A percentile compares a stretch with the other conserved stretches of the same genome.
Evolutionary conservation across 2,113 vertebrate species (phyloP).

Genomic region (Xerus inauris): DNA sequence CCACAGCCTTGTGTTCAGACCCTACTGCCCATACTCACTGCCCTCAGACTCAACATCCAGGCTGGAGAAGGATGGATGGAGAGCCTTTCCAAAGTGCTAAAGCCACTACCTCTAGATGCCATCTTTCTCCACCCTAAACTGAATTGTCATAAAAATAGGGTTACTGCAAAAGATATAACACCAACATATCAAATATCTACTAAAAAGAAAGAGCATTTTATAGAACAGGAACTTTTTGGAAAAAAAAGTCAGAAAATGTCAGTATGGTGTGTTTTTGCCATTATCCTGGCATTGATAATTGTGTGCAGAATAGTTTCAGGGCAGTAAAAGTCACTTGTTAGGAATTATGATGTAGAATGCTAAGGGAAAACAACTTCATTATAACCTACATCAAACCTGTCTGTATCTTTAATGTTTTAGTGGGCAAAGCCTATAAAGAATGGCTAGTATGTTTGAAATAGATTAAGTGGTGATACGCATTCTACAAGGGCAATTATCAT

Average conservation of each 20-base stretch:
- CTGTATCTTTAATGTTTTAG: background rate
- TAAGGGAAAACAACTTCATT: background rate
- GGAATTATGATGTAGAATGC: background rate
- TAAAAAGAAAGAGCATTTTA: constrained; percentile 19
- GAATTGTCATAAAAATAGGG: constrained; percentile 17
- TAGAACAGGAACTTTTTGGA: constrained; percentile 23
- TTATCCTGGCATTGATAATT: constrained; percentile 30
- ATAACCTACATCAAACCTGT: background rate
- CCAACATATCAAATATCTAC: background rate
- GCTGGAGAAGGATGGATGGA: too few species aligned
- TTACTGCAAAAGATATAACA: constrained; percentile 17
- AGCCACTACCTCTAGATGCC: too few species aligned
- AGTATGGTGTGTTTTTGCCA: background rate
- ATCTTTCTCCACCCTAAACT: background rate
- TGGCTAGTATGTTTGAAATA: constrained; percentile 10
- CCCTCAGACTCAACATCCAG: too few species aligned
- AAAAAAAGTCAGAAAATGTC: constrained; percentile 29
- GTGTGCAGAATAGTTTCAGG: background rate
- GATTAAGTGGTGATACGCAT: background rate
- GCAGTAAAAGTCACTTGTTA: background rate
- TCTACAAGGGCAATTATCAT: background rate
- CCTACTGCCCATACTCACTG: too few species aligned
- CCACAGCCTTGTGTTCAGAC: too few species aligned
- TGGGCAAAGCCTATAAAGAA: constrained; percentile 5
- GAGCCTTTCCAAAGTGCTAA: too few species aligned